A percentile compares a stretch with the other conserved stretches of the same genome.
Evolutionary conservation across 2,797 vertebrate genomes (phyloP).

Genomic region (Sarcophilus harrisii): DNA sequence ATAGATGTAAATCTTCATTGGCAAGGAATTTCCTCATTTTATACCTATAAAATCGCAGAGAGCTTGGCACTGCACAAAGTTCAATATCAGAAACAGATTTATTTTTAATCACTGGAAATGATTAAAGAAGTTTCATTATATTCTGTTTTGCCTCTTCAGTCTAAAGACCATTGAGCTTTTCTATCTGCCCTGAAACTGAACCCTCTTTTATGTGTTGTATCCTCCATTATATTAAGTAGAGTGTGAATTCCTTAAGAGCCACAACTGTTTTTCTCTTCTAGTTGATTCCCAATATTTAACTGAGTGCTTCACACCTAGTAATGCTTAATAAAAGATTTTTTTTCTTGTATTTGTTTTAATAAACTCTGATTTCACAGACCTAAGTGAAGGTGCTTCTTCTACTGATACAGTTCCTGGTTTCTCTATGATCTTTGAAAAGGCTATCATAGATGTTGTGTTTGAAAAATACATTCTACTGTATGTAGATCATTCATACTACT

Average conservation of each 20-base stretch:
- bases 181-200: neutral
- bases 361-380: neutral
- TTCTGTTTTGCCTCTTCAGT: neutral
- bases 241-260: neutral
- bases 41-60: neutral
- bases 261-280: neutral
- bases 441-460: neutral
- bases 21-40: neutral
- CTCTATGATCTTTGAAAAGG: neutral
- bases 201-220: neutral
- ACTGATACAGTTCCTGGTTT: neutral
- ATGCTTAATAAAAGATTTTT: neutral
- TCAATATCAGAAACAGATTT: neutral
- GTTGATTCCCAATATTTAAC: neutral
- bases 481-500: neutral
- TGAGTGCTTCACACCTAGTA: neutral
- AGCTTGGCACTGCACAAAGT: neutral
- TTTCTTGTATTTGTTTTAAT: neutral
- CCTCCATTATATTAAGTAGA: neutral
- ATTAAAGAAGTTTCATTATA: neutral
- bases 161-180: neutral
- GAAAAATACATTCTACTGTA: neutral
- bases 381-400: neutral
- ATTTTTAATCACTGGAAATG: neutral
- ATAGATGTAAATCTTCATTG: neutral